Evolutionary conservation across 2,888 invertebrate species (phyloP), one percentile per base, ranked within the genome.

Genomic region (Heteromurus nitidus): DNA sequence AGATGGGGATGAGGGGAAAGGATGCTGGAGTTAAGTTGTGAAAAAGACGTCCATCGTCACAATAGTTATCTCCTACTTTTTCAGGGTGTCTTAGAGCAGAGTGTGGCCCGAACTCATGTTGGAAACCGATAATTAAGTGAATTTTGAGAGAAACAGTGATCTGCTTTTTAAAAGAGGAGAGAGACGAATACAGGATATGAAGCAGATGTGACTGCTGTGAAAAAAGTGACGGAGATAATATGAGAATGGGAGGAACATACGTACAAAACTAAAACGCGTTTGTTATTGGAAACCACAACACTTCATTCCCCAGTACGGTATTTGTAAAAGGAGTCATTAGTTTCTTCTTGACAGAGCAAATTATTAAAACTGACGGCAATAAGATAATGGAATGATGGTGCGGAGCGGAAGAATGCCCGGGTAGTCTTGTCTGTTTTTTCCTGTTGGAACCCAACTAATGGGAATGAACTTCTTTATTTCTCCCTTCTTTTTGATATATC

Each of bases 201-300:
- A 77, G 62, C 76, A 77, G 76, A 77, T 77, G 76, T 77, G 68
- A 42, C n/a, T n/a, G n/a, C n/a, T n/a, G n/a, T n/a, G n/a, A n/a
- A n/a, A n/a, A n/a, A n/a, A n/a, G n/a, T n/a, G n/a, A n/a, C n/a
- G n/a, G n/a, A n/a, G n/a, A n/a, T n/a, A n/a, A n/a, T n/a, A n/a
- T n/a, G n/a, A n/a, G n/a, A n/a, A n/a, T n/a, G n/a, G n/a, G n/a
- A n/a, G n/a, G n/a, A n/a, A n/a, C n/a, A n/a, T n/a, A n/a, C n/a
- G n/a, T n/a, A n/a, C n/a, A n/a, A n/a, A n/a, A n/a, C n/a, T n/a
- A n/a, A n/a, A n/a, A n/a, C n/a, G n/a, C n/a, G n/a, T n/a, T n/a
- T n/a, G n/a, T n/a, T n/a, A n/a, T n/a, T n/a, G n/a, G n/a, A n/a
- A n/a, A n/a, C n/a, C n/a, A n/a, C n/a, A n/a, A n/a, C n/a, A n/a